Evolutionary conservation across 2,113 vertebrate species (phyloP), one percentile per base, ranked within the genome.

Genomic region (Archilochus colubris): DNA sequence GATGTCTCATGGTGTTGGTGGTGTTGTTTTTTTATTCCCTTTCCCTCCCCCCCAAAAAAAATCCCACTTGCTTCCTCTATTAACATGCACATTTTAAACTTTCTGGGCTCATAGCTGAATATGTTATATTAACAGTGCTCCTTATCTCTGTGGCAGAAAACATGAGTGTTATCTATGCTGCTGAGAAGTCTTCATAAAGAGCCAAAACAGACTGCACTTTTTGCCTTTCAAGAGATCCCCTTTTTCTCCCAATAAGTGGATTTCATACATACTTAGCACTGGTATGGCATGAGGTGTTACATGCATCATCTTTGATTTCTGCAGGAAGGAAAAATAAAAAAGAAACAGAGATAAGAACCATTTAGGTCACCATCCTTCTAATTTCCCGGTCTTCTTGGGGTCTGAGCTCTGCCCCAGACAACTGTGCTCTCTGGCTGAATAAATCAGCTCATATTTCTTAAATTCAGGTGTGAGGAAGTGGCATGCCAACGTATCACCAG

Each of bases 221-320:
- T 68, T 64, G 51, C 23, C 5, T 74, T 80, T 40, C 36, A 77
- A 80, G 22, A 54, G 36, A 44, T 31, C 14, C 43, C 36, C 10
- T 3, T 55, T 91, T 38, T 11, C 14, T 44, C 33, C 73, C 53
- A 68, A 40, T 20, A 40, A 57, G 24, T 54, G 33, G 23, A 21
- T 91, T 82, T 48, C 61, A 70, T 70, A 98, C 99, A 55, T 96
- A 99, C 99, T 99, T 99, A 44, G 99, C 99, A 6, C 99, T 99
- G 83, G 97, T 98, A 88, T 99, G 99, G 95, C 99, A 99, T 0
- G 91, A 98, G 18, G 97, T 18, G 0, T 98, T 98, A 44, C 99
- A 99, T 4, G 84, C 74, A 9, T 97, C 98, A 5, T 98, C 97
- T 18, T 96, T 97, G 50, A 99, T 98, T 82, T 97, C 99, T 99